These are phyloP conservation scores for Excalfactoria chinensis DNA, from an alignment of 2,113 vertebrate species.

Conservation along the genomic window DNA sequence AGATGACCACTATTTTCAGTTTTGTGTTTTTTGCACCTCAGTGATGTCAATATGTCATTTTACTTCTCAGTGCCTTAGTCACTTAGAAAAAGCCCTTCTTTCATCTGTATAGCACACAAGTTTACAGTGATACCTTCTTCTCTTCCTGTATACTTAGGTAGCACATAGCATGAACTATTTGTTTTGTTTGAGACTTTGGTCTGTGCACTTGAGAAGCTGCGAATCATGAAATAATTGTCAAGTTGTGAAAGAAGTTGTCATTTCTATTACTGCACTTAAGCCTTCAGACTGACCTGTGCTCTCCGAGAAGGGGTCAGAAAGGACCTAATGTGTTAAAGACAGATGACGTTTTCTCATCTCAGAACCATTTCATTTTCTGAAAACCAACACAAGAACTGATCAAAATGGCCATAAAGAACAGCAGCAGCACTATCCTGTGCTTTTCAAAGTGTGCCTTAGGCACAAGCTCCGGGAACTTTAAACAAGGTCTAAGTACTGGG, in stretches of 20 bases:
- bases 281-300: background rate
- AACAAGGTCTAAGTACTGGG: background rate
- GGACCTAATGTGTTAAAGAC: background rate
- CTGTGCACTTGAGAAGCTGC: background rate
- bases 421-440: background rate
- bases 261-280: background rate
- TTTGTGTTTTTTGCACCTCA: accelerated
- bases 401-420: background rate
- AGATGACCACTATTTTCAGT: background rate
- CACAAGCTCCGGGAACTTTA: background rate
- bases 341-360: background rate
- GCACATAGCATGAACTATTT: background rate
- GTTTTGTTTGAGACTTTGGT: background rate
- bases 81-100: background rate
- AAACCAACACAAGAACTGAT: background rate
- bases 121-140: background rate
- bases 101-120: background rate
- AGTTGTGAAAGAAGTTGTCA: background rate
- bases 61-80: background rate
- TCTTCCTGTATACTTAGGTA: background rate
- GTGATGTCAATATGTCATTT: background rate
- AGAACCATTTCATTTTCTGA: background rate
- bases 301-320: background rate
- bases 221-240: background rate
- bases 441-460: background rate